Percentiles rank a stretch among this genome's conserved stretches.
phyloP scores from a whole-genome alignment of 2,113 vertebrate genomes.

The Miniopterus natalensis region DNA sequence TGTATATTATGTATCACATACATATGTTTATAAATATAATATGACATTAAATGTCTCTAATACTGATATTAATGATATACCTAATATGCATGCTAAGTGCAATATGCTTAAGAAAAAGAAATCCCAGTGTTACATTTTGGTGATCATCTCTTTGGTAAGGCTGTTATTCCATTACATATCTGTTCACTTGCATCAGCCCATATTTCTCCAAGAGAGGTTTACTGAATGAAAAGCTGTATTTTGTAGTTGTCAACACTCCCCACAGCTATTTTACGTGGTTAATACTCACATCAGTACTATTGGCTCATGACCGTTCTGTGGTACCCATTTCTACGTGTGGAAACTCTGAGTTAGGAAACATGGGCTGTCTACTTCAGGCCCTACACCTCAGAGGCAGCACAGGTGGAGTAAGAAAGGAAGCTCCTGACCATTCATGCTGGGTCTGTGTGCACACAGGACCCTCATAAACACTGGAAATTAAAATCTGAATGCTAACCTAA shows the following conservation, averaged over 20 bases:
- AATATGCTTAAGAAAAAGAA: conserved; percentile 16
- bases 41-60: conserved; percentile 33
- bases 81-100: background rate
- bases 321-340: background rate
- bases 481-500: background rate
- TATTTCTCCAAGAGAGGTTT: background rate
- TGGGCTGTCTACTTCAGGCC: background rate
- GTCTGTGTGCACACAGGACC: background rate
- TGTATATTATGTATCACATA: background rate
- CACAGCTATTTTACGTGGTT: background rate
- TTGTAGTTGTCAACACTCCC: background rate
- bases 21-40: background rate
- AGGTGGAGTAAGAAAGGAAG: background rate
- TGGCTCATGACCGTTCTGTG: background rate
- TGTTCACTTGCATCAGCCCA: background rate
- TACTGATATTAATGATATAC: background rate
- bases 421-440: background rate
- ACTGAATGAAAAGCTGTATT: background rate
- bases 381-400: background rate
- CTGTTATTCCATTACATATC: background rate
- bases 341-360: background rate
- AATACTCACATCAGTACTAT: background rate
- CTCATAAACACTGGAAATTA: background rate
- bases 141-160: background rate
- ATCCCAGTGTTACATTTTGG: background rate